Base-by-base conservation (phyloP, 2,888 invertebrate species). In the Capitulum mitella region DNA sequence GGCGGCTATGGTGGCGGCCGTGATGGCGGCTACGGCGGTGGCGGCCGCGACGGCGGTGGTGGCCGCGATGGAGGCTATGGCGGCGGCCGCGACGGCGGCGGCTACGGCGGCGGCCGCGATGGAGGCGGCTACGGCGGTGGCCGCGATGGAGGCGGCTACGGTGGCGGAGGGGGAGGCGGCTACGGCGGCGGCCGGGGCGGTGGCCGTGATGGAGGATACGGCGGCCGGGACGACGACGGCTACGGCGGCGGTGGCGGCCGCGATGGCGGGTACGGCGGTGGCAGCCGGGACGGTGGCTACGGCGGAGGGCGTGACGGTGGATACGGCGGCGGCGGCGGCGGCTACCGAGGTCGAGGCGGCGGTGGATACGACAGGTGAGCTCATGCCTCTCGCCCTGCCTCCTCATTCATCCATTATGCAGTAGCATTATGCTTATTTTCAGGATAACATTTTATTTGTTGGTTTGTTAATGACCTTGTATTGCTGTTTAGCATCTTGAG, bases 281-380 rank as follows among this genome's bases (percentile, higher is more conserved):
- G 22, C 22, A 22, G 51, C 5, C 19, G 51, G 19, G 51, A n/a
- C n/a, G n/a, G 22, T 29, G 51, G 51, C 0, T 29, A 29, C 29
- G 29, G 58, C 58, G 58, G 58, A 1, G 16, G 58, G 5, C 51
- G 51, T 2, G 51, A 51, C 8, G 19, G 22, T 22, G 51, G 51
- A 16, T 16, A 22, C 22, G 22, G 51, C 5, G 22, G 51, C 51
- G 51, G 51, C 51, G 51, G 22, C 51, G 51, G 51, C 22, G 58
- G 58, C 58, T 29, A 29, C 29, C 10, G 58, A 10, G 34, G 34
- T 19, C 12, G 70, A 26, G 70, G 70, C 8, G 70, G 70, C 70
- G 70, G 70, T 19, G 70, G 70, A 19, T 70, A 70, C 29, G 58
- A 58, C 70, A 70, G 70, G 70, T 70, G 37, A 70, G 70, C 37